Evolutionary conservation across 2,888 invertebrate genomes (phyloP), one percentile per base, ranked within the genome.

Genomic region (Zonitis immaculata): DNA sequence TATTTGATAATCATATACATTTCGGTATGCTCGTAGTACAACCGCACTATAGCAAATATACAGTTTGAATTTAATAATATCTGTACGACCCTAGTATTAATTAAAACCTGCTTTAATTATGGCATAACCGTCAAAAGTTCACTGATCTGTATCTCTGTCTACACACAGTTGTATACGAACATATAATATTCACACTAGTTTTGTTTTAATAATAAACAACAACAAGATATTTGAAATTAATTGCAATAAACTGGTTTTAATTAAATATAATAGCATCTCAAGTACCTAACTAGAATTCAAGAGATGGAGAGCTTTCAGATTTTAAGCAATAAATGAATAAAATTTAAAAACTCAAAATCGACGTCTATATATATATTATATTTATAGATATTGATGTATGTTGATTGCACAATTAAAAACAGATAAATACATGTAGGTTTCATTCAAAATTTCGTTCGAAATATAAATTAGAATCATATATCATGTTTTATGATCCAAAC

Each of bases 351-450:
- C 5, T 22, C 22, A 22, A 3, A 22, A 22, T 22, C 3, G 22
- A 22, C 22, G 22, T 4, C 5, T 22, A 22, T 22, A 22, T 22
- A 5, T 5, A 4, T 22, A 22, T 22, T 22, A 5, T 22, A 22
- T 5, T 22, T n/a, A n/a, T n/a, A n/a, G n/a, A n/a, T n/a, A n/a
- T 52, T 57, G 61, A 61, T 55, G 52, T 56, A 59, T 59, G 59
- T 55, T 58, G 53, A 56, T 54, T 49, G 45, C 50, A 57, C 61
- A 62, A 65, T 62, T 65, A 65, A 63, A 63, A 62, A 60, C 52
- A 54, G 57, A 60, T 63, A n/a, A 59, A 59, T 47, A 52, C 57
- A 57, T 58, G 54, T 59, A 60, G 52, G 59, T 28, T 58, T 54
- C 47, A 49, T n/a, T n/a, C n/a, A n/a, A n/a, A 60, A 60, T 57